These are phyloP conservation scores for Cremastinae sp. DNA, from an alignment of 2,888 invertebrate genomes.

Conservation along the genomic window DNA sequence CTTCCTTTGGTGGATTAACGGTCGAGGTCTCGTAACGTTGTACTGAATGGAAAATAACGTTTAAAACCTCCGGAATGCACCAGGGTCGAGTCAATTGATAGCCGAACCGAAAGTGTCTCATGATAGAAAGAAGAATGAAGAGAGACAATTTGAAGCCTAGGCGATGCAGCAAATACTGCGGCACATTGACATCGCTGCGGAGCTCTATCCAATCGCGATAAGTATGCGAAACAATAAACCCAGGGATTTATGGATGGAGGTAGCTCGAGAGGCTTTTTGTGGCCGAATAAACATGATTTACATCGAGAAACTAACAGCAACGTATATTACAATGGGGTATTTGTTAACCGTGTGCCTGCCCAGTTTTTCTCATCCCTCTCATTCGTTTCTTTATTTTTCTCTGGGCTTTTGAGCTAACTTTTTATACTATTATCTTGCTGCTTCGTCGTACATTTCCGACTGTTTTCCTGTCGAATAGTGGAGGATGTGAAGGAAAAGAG, in stretches of 20 bases:
- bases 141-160: background rate
- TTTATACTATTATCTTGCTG: too few species aligned
- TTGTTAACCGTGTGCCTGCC: too few species aligned
- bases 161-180: background rate
- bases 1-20: background rate
- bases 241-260: background rate
- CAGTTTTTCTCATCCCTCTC: too few species aligned
- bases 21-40: too few species aligned
- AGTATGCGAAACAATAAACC: background rate
- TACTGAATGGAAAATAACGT: too few species aligned
- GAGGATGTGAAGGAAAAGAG: background rate
- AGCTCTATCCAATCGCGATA: conserved; percentile 6
- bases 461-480: too few species aligned
- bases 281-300: background rate
- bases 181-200: background rate
- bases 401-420: too few species aligned
- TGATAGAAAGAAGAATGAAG: background rate
- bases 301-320: background rate
- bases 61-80: too few species aligned
- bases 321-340: too few species aligned
- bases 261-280: background rate
- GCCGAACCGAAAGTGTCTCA: too few species aligned
- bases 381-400: too few species aligned
- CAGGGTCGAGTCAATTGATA: too few species aligned
- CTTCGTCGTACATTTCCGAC: background rate